Conservation (phyloP, 2,113 vertebrate species). For the Hepsetus odoe region DNA sequence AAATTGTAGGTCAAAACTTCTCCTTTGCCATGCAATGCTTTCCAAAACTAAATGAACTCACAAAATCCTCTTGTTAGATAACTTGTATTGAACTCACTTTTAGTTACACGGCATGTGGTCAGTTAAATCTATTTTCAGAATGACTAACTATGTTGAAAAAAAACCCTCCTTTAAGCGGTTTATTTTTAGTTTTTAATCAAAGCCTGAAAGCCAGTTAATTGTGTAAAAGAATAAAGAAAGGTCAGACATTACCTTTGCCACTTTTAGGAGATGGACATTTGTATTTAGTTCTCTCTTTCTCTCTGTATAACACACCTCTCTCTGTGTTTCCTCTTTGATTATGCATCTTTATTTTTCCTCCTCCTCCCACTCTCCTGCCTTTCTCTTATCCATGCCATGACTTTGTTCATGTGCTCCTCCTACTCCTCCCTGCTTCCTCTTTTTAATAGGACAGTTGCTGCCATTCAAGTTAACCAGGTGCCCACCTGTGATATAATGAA, state of each 20-base stretch:
- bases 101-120: too few relatives aligned
- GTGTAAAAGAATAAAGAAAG: too few relatives aligned
- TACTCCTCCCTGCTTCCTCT: constrained; percentile 5
- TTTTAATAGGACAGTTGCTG: background rate
- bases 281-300: background rate
- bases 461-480: background rate
- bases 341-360: constrained; percentile 25
- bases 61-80: too few relatives aligned
- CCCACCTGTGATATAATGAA: background rate
- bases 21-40: too few relatives aligned
- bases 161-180: too few relatives aligned
- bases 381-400: constrained; percentile 27
- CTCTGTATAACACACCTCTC: background rate
- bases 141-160: too few relatives aligned
- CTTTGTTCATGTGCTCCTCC: constrained; percentile 9
- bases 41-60: too few relatives aligned
- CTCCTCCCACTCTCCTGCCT: constrained; percentile 20
- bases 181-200: too few relatives aligned
- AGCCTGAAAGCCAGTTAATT: too few relatives aligned
- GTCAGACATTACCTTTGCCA: constrained; percentile 1
- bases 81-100: too few relatives aligned
- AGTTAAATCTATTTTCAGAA: too few relatives aligned
- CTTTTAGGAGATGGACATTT: background rate
- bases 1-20: too few relatives aligned
- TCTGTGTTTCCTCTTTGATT: constrained; percentile 2